A percentile compares a stretch with the other conserved stretches of the same genome.
Evolutionary conservation across 2,113 vertebrate species (phyloP).

Genomic region (Synchiropus splendidus): DNA sequence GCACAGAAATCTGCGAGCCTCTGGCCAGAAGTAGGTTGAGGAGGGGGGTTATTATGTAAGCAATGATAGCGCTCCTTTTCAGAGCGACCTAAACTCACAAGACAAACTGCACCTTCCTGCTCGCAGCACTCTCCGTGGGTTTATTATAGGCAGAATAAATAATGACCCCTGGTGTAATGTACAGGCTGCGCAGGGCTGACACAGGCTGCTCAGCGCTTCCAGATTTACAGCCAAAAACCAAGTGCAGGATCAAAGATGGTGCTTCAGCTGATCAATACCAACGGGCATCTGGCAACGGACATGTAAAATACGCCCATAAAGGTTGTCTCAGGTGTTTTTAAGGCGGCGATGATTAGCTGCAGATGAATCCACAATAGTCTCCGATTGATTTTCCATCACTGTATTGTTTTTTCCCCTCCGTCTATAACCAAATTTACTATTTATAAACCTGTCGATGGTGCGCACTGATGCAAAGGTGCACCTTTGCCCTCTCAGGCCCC

Average conservation of each 20-base stretch:
- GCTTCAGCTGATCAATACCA: slow-evolving; percentile 24
- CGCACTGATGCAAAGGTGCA: not conserved
- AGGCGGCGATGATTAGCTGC: slow-evolving; percentile 14
- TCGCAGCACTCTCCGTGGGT: slow-evolving; percentile 23
- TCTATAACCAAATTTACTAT: not conserved
- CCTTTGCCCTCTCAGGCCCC: slow-evolving; percentile 4
- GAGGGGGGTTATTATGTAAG: slow-evolving; percentile 37
- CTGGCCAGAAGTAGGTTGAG: slow-evolving; percentile 24
- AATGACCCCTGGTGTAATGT: slow-evolving; percentile 29
- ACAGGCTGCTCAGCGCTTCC: slow-evolving; percentile 27
- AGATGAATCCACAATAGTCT: slow-evolving; percentile 3
- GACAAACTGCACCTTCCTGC: slow-evolving; percentile 24
- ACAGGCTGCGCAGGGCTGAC: slow-evolving; percentile 21
- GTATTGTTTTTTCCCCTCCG: not conserved
- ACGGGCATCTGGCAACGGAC: slow-evolving; percentile 18
- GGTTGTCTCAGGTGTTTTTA: slow-evolving; percentile 20
- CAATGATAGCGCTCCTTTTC: slow-evolving; percentile 16
- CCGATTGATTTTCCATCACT: slow-evolving; percentile 20
- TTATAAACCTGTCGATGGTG: slow-evolving; percentile 5
- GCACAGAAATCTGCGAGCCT: slow-evolving; percentile 22
- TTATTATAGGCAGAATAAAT: slow-evolving; percentile 38
- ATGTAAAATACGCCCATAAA: slow-evolving; percentile 21
- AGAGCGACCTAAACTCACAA: slow-evolving; percentile 17
- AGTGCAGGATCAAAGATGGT: slow-evolving; percentile 21
- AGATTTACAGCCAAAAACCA: slow-evolving; percentile 31